Conservation (phyloP, 2,888 invertebrate genomes). For the Epicampocera succincta region DNA sequence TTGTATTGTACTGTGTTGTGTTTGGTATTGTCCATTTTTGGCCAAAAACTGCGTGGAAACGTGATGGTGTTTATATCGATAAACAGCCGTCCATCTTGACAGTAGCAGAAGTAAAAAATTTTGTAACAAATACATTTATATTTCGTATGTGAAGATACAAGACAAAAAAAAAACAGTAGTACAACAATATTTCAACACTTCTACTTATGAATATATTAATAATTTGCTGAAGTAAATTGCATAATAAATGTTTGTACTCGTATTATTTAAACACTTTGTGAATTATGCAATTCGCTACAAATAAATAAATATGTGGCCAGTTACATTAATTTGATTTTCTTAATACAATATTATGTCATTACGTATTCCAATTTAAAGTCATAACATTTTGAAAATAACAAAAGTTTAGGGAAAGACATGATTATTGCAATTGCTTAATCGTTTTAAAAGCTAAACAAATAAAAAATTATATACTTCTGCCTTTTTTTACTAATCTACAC, state of each 20-base stretch:
- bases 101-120: slow-evolving; percentile 27
- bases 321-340: background rate
- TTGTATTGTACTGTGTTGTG: slow-evolving; percentile 26
- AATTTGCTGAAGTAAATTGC: slow-evolving; percentile 54
- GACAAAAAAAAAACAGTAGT: background rate
- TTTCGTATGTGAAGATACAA: slow-evolving; percentile 6
- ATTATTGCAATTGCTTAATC: too few species aligned
- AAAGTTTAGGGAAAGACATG: too few species aligned
- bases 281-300: slow-evolving; percentile 33
- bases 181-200: slow-evolving; percentile 19
- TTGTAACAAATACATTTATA: slow-evolving; percentile 45
- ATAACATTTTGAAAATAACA: too few species aligned
- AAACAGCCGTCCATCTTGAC: slow-evolving; percentile 14
- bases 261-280: background rate
- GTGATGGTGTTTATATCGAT: slow-evolving; percentile 32
- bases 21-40: slow-evolving; percentile 30
- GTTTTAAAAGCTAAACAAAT: too few species aligned
- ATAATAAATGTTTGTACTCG: slow-evolving; percentile 33
- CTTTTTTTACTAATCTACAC: too few species aligned
- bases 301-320: background rate
- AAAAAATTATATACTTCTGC: too few species aligned
- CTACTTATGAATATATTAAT: slow-evolving; percentile 58
- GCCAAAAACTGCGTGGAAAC: slow-evolving; percentile 45
- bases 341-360: slow-evolving; percentile 3
- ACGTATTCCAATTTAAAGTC: too few species aligned